Evolutionary conservation across 1,140 invertebrate genomes (phyloP).

Genomic region (Lepidostoma basale): DNA sequence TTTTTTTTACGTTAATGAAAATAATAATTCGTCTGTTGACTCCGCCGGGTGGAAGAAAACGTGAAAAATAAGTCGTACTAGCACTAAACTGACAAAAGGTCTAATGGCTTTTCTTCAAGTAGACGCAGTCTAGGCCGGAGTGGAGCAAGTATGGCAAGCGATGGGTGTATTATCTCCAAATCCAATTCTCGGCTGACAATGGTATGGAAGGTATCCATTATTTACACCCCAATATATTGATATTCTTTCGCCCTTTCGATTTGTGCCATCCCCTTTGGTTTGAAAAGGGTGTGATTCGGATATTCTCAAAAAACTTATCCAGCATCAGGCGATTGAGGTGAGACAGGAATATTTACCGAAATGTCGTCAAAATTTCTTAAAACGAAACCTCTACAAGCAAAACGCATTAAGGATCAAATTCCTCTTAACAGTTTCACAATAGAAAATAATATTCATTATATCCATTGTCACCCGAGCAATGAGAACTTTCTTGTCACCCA

Average conservation of each 20-base stretch:
- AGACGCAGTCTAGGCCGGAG: background rate
- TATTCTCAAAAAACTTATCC: slow-evolving; percentile 22
- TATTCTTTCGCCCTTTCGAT: slow-evolving; percentile 47
- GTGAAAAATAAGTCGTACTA: background rate
- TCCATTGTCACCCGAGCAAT: too few relatives aligned
- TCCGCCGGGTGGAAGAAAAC: too few relatives aligned
- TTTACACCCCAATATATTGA: slow-evolving; percentile 48
- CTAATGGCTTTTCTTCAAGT: slow-evolving; percentile 10
- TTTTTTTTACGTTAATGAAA: too few relatives aligned
- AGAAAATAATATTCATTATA: too few relatives aligned
- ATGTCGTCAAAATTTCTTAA: too few relatives aligned
- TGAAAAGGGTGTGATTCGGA: slow-evolving; percentile 46
- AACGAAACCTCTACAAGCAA: too few relatives aligned
- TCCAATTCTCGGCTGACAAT: slow-evolving; percentile 47
- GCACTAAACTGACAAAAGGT: slow-evolving; percentile 19
- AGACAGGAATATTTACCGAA: background rate
- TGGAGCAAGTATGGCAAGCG: slow-evolving; percentile 38
- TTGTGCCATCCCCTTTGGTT: slow-evolving; percentile 43
- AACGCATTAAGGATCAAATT: too few relatives aligned
- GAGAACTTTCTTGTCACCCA: too few relatives aligned
- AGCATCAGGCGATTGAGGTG: slow-evolving; percentile 6
- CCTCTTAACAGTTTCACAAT: too few relatives aligned
- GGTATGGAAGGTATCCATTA: slow-evolving; percentile 47
- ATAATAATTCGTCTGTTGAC: too few relatives aligned
- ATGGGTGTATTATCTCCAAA: slow-evolving; percentile 47